Evolutionary conservation across 1,140 invertebrate genomes (phyloP).

Genomic region (Agraylea sexmaculata): DNA sequence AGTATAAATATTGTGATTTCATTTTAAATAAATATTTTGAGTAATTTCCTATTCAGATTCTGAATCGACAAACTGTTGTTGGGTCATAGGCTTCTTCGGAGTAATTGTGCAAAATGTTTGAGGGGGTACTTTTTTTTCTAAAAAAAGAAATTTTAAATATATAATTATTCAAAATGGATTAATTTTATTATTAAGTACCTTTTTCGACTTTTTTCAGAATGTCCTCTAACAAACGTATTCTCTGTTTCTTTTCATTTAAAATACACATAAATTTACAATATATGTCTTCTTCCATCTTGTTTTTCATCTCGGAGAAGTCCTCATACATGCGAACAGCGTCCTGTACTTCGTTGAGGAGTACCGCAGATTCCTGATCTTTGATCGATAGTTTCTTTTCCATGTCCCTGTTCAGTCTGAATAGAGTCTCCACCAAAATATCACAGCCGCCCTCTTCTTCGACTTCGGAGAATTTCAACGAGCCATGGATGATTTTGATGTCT

Average conservation of each 20-base stretch:
- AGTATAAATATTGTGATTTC: not conserved
- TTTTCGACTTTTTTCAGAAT: constrained; percentile 8
- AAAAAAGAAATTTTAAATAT: constrained; percentile 1
- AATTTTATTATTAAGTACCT: constrained; percentile 2
- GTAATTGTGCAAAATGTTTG: not conserved
- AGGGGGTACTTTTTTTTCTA: constrained; percentile 3
- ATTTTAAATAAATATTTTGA: not conserved
- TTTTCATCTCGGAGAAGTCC: constrained; percentile 9
- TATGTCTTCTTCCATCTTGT: constrained; percentile 17
- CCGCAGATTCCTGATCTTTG: constrained; percentile 12
- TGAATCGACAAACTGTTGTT: constrained; percentile 6
- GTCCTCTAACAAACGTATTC: constrained; percentile 9
- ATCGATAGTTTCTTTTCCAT: constrained; percentile 8
- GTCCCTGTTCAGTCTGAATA: constrained; percentile 9
- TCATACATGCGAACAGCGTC: constrained; percentile 6
- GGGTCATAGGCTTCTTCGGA: constrained; percentile 2
- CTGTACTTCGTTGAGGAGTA: constrained; percentile 4
- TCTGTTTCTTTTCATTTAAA: constrained; percentile 15
- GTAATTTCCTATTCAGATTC: constrained; percentile 3
- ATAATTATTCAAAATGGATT: not conserved
- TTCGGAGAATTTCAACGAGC: constrained; percentile 9
- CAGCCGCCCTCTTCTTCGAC: constrained; percentile 9
- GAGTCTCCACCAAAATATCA: constrained; percentile 9
- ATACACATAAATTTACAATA: constrained; percentile 14
- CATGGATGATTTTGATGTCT: constrained; percentile 11